Base-by-base conservation (phyloP, 1,140 invertebrate species). In the Temnothorax nylanderi region DNA sequence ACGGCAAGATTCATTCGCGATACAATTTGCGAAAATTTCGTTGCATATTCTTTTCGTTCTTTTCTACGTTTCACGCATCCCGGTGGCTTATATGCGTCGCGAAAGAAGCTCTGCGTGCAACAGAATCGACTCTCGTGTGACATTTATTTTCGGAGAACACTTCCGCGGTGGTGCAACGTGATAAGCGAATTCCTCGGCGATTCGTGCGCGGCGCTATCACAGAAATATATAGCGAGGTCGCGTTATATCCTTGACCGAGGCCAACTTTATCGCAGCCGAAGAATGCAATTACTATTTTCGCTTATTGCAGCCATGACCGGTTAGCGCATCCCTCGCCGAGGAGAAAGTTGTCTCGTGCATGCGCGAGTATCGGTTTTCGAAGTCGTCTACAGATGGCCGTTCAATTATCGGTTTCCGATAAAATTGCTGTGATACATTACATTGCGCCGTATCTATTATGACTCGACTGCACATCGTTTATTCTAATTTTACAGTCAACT, bases 341-440 rank as follows among this genome's bases (percentile, higher is more conserved):
- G 32, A 82, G 54, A 84, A 75, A 84, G 69, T 84, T 75, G 80
- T 84, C 54, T 75, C 69, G 69, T 75, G 69, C 80, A 82, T 82
- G 80, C 67, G 32, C 80, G 54, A 56, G 47, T 75, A 75, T 84
- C 69, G 69, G 67, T 49, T 84, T 75, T 75, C 80, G 72, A 84
- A 84, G 80, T 84, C 69, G 41, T 84, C 80, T 37, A 84, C 69
- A 72, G 80, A 75, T 47, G 67, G 80, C 56, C 80, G 80, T 84
- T 84, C 80, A 84, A 84, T 84, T 84, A 84, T 84, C 69, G 80
- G 80, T 84, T 84, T 84, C 44, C 80, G 69, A 84, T 84, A 84
- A 84, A 84, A 84, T 84, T 75, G 54, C 80, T 34, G 71, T 75
- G 80, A 84, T 62, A 84, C 69, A 84, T 84, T 84, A 84, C 71